Evolutionary conservation across 2,888 invertebrate species (phyloP).

Genomic region (Napeogenes inachia): DNA sequence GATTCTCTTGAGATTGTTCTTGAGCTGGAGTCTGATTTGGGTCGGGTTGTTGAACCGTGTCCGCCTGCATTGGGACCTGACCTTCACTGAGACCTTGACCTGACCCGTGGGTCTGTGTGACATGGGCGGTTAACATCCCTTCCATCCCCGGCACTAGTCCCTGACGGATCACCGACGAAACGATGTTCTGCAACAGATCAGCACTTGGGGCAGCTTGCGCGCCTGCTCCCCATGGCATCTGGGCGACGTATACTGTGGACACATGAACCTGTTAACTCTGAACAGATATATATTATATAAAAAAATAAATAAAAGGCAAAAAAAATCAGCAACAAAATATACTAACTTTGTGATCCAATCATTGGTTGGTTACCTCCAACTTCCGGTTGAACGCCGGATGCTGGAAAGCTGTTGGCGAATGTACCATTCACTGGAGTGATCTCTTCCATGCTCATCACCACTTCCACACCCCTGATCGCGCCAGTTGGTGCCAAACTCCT

Average conservation of each 20-base stretch:
- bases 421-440: constrained; percentile 39
- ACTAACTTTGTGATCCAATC: constrained; percentile 34
- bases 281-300: background rate
- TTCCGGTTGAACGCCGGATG: constrained; percentile 6
- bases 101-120: constrained; percentile 8
- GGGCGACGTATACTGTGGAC: constrained; percentile 44
- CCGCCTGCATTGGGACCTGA: constrained; percentile 9
- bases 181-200: constrained; percentile 51
- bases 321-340: constrained; percentile 11
- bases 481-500: constrained; percentile 46
- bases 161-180: constrained; percentile 50
- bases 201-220: constrained; percentile 45
- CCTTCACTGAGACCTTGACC: constrained; percentile 8
- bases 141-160: constrained; percentile 47
- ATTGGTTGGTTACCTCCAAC: constrained; percentile 23
- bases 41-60: constrained; percentile 12
- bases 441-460: constrained; percentile 63
- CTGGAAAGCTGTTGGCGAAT: constrained; percentile 26
- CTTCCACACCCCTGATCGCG: constrained; percentile 49
- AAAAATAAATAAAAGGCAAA: background rate
- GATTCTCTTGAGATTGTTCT: constrained; percentile 20
- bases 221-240: constrained; percentile 46
- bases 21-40: constrained; percentile 10
- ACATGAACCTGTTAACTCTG: background rate
- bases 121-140: constrained; percentile 31